Evolutionary conservation across 2,888 invertebrate species (phyloP).

Genomic region (Invenusta paracnida): DNA sequence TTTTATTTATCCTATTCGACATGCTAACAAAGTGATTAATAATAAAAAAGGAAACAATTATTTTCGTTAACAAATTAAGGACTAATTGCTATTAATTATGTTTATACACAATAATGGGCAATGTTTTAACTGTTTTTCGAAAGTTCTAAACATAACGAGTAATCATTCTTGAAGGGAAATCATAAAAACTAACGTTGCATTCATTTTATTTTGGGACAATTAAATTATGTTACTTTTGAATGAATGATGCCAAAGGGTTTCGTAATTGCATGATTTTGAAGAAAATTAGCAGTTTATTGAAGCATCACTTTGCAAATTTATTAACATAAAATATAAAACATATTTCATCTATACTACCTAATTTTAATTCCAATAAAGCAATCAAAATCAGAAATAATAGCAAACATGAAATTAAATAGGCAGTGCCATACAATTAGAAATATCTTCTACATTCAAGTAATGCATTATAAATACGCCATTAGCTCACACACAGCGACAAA

Average conservation of each 20-base stretch:
- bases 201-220: background rate
- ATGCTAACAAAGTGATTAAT: background rate
- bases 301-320: background rate
- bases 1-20: background rate
- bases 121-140: background rate
- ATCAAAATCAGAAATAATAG: background rate
- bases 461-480: too few relatives aligned
- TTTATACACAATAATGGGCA: background rate
- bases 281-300: background rate
- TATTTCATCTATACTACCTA: background rate
- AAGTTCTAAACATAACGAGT: background rate
- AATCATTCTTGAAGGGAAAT: background rate
- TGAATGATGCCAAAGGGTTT: background rate
- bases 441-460: background rate
- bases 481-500: too few relatives aligned
- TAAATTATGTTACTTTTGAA: background rate
- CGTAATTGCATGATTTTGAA: background rate
- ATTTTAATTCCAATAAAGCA: background rate
- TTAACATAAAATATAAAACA: background rate
- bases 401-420: background rate
- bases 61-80: background rate
- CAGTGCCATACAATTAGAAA: background rate
- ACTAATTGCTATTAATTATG: background rate
- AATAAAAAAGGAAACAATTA: background rate
- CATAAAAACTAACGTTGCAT: background rate